Conservation (phyloP, 2,888 invertebrate species). For the Philopedon plagiatum region DNA sequence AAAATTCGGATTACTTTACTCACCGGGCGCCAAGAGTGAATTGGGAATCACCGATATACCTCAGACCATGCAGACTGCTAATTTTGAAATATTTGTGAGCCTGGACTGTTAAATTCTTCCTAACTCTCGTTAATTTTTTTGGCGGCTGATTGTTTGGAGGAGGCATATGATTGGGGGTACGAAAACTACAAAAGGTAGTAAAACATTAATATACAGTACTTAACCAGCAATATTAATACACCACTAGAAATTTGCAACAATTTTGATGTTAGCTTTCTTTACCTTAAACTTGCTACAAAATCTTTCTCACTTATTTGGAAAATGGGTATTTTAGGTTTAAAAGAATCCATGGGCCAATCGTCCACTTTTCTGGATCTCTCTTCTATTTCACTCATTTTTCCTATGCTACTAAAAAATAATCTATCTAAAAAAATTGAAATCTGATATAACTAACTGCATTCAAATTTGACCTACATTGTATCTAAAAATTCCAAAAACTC, state of each 20-base stretch:
- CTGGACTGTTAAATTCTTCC: slow-evolving; percentile 50
- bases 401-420: neutral
- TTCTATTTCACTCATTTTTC: neutral
- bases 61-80: slow-evolving; percentile 82
- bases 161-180: no score
- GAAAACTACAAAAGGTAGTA: no score
- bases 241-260: no score
- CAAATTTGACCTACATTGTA: no score
- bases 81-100: slow-evolving; percentile 68
- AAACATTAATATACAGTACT: no score
- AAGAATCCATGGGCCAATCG: neutral
- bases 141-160: neutral
- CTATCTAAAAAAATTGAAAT: no score
- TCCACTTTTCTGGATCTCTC: slow-evolving; percentile 24
- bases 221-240: no score
- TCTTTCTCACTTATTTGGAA: no score
- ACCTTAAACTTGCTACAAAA: no score
- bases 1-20: neutral
- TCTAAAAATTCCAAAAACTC: no score
- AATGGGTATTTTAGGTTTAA: neutral
- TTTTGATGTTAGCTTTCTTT: no score
- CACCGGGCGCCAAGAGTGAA: slow-evolving; percentile 80
- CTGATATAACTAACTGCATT: no score
- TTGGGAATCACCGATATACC: slow-evolving; percentile 80
- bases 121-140: neutral